Percentiles rank a stretch among this genome's conserved stretches.
These are phyloP conservation scores for Patella ulyssiponensis DNA, from an alignment of 2,888 invertebrate genomes.

Conservation along the genomic window DNA sequence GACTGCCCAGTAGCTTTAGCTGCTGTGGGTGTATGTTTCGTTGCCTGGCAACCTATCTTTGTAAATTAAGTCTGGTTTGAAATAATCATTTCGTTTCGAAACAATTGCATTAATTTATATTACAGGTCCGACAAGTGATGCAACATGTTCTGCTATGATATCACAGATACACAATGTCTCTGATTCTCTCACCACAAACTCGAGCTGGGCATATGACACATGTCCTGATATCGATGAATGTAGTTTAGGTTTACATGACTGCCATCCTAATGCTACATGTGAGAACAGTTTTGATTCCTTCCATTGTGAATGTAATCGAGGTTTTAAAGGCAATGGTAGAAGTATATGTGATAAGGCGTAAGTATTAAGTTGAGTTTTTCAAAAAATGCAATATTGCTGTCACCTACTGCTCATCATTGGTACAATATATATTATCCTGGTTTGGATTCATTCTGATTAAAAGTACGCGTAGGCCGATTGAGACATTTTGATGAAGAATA, in stretches of 20 bases:
- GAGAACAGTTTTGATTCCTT: conserved; percentile 93
- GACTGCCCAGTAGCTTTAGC: too few species aligned
- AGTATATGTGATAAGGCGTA: conserved; percentile 85
- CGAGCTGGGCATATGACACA: conserved; percentile 88
- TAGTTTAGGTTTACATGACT: conserved; percentile 87
- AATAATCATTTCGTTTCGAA: too few species aligned
- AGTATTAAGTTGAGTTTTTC: conserved; percentile 44
- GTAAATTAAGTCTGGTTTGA: too few species aligned
- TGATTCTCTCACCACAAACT: conserved; percentile 36
- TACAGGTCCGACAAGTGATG: conserved; percentile 79
- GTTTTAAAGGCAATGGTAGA: conserved; percentile 89
- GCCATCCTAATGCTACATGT: conserved; percentile 91
- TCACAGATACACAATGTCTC: conserved; percentile 34
- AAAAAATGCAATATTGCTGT: background rate
- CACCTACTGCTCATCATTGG: too few species aligned
- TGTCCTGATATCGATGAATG: conserved; percentile 94
- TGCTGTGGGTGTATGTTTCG: too few species aligned
- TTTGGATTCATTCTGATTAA: too few species aligned
- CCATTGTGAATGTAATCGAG: conserved; percentile 86
- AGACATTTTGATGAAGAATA: too few species aligned
- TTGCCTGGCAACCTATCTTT: too few species aligned
- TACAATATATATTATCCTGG: too few species aligned
- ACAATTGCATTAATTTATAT: conserved; percentile 20
- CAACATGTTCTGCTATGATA: conserved; percentile 52
- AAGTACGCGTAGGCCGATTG: too few species aligned